These are phyloP conservation scores for Bradypodion ventrale DNA, from an alignment of 2,797 vertebrate genomes.

Conservation along the genomic window DNA sequence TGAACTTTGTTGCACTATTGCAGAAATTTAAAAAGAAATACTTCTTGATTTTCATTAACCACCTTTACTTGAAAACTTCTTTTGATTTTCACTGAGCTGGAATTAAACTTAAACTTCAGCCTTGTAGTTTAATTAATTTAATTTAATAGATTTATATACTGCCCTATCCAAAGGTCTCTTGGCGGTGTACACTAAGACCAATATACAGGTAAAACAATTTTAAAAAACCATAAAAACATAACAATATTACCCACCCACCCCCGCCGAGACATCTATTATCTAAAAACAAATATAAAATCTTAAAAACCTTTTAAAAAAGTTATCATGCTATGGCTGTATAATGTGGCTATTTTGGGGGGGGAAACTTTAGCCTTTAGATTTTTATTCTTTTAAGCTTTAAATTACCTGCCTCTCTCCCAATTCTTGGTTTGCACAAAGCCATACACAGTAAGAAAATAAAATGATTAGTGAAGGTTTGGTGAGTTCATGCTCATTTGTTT, in stretches of 20 bases:
- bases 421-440: slow-evolving; percentile 1
- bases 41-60: neutral
- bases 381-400: neutral
- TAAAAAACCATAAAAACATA: too few relatives aligned
- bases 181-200: too few relatives aligned
- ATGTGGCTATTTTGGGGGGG: neutral
- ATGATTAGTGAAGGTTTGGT: slow-evolving; percentile 1
- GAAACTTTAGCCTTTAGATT: neutral
- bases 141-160: too few relatives aligned
- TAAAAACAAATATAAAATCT: too few relatives aligned
- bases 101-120: neutral
- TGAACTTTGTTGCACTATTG: neutral
- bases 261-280: too few relatives aligned
- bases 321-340: neutral
- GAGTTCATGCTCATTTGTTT: slow-evolving; percentile 8
- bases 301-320: too few relatives aligned
- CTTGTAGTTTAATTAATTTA: too few relatives aligned
- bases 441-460: neutral
- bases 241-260: too few relatives aligned
- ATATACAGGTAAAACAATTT: too few relatives aligned
- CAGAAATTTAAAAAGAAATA: neutral
- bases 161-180: too few relatives aligned
- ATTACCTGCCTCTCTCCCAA: neutral
- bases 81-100: neutral
- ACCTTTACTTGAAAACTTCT: neutral